These are phyloP conservation scores for Melanotaenia nigrans DNA, from an alignment of 2,797 vertebrate genomes.

Conservation along the genomic window DNA sequence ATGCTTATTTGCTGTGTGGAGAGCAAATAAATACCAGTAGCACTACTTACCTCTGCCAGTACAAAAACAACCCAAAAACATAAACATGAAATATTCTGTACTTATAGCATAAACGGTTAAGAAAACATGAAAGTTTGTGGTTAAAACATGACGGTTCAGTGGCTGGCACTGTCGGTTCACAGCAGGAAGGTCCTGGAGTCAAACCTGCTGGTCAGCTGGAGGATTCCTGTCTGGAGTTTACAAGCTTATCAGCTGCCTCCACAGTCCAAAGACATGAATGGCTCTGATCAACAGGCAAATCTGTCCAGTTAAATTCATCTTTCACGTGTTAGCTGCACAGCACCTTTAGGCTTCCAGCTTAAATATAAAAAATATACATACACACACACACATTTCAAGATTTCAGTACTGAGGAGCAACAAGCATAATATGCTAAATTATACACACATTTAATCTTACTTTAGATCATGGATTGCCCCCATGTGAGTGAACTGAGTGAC, in stretches of 20 bases:
- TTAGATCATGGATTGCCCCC: too few species aligned
- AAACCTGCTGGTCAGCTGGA: not conserved
- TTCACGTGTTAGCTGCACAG: not conserved
- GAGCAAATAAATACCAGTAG: constrained; percentile 8
- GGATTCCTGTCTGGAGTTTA: not conserved
- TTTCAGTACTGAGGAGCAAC: too few species aligned
- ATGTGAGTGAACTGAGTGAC: too few species aligned
- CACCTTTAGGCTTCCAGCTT: too few species aligned
- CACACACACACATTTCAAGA: too few species aligned
- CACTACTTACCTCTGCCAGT: constrained; percentile 1
- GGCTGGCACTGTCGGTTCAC: not conserved
- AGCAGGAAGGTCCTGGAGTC: not conserved
- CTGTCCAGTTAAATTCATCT: not conserved
- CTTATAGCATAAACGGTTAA: constrained; percentile 14
- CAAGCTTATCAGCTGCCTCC: not conserved
- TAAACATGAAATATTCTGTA: constrained; percentile 27
- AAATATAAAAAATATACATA: too few species aligned
- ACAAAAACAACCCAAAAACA: constrained; percentile 18
- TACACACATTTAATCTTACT: too few species aligned
- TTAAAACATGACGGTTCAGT: not conserved
- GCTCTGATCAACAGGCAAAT: not conserved
- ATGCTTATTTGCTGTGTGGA: constrained; percentile 1
- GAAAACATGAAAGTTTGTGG: constrained; percentile 23
- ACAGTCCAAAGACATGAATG: not conserved
- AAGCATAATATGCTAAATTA: too few species aligned